These are phyloP conservation scores for Drosophila watanabei DNA, from an alignment of 1,140 invertebrate species.

Conservation along the genomic window DNA sequence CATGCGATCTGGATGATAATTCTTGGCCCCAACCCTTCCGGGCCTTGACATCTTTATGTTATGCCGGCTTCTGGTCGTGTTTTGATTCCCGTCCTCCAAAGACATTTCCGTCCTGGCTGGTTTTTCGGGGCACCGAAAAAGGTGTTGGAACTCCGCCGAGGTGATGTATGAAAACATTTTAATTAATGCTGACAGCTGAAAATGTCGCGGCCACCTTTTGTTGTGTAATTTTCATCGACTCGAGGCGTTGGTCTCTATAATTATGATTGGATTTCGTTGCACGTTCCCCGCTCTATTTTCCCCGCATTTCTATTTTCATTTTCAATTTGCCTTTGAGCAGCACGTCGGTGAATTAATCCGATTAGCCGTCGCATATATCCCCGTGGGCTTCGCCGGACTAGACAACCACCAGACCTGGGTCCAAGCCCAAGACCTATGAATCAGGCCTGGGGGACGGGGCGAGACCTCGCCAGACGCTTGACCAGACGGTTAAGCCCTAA, in stretches of 20 bases:
- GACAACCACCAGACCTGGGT: slow-evolving; percentile 59
- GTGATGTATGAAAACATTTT: slow-evolving; percentile 79
- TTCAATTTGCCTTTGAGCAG: slow-evolving; percentile 53
- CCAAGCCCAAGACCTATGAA: slow-evolving; percentile 29
- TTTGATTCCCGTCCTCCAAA: slow-evolving; percentile 58
- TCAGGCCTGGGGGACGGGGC: slow-evolving; percentile 10
- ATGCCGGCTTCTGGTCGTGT: slow-evolving; percentile 58
- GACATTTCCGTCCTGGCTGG: slow-evolving; percentile 68
- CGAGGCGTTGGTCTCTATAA: slow-evolving; percentile 58
- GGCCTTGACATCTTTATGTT: slow-evolving; percentile 73
- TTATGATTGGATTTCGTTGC: slow-evolving; percentile 75
- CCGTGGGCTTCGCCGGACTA: slow-evolving; percentile 59
- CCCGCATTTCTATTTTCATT: slow-evolving; percentile 24
- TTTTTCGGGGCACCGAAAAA: slow-evolving; percentile 27
- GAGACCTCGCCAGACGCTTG: slow-evolving; percentile 58
- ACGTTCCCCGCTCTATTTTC: slow-evolving; percentile 41
- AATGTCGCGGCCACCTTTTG: slow-evolving; percentile 77
- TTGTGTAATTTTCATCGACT: slow-evolving; percentile 71
- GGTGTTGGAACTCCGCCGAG: slow-evolving; percentile 71
- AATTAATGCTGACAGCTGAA: slow-evolving; percentile 82
- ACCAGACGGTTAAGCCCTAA: slow-evolving; percentile 78
- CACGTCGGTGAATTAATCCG: slow-evolving; percentile 79
- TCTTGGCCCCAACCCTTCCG: slow-evolving; percentile 25
- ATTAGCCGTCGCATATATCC: slow-evolving; percentile 65
- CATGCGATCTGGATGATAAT: slow-evolving; percentile 32